Conservation (phyloP, 1,140 invertebrate genomes). For the Radopholus similis region DNA sequence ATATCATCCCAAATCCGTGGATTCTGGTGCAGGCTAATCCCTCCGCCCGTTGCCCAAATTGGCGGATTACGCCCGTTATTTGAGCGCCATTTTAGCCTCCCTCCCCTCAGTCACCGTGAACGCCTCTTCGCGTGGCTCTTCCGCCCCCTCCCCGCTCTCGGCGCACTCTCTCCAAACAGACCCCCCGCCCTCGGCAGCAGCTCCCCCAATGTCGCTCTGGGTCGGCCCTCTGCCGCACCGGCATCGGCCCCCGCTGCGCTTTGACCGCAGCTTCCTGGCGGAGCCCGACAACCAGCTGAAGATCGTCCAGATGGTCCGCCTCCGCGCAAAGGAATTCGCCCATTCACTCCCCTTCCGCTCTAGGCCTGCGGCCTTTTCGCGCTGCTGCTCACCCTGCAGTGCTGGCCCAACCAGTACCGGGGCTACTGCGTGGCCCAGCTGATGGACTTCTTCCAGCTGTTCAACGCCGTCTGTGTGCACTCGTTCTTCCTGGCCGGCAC, state of each 20-base stretch:
- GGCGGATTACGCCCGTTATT: neutral
- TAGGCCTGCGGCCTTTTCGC: slow-evolving; percentile 13
- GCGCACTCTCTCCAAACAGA: neutral
- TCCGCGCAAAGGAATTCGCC: neutral
- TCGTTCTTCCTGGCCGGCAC: slow-evolving; percentile 20
- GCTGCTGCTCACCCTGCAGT: slow-evolving; percentile 18
- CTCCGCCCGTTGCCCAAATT: neutral
- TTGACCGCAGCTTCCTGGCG: slow-evolving; percentile 16
- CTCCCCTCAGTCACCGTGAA: neutral
- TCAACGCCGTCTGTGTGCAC: slow-evolving; percentile 29
- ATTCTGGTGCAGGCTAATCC: too few species aligned
- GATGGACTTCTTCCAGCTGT: slow-evolving; percentile 22
- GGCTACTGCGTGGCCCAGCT: slow-evolving; percentile 8
- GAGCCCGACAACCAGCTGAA: slow-evolving; percentile 22
- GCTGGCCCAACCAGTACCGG: slow-evolving; percentile 11
- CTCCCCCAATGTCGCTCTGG: neutral
- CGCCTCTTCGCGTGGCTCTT: neutral
- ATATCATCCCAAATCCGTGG: too few species aligned
- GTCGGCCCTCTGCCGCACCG: neutral
- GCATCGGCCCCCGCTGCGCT: slow-evolving; percentile 4
- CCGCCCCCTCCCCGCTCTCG: neutral
- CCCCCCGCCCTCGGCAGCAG: neutral
- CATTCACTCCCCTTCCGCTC: neutral
- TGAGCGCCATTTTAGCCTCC: neutral
- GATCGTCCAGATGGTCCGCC: slow-evolving; percentile 15